A percentile compares a stretch with the other conserved stretches of the same genome.
Conservation (phyloP, 2,113 vertebrate genomes). For the human region GRCh38 chr2:147090501-147091000, state of each 20-base stretch:
- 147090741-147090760: slow-evolving; percentile 70
- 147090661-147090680: slow-evolving; percentile 73
- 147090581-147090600: slow-evolving; percentile 86
- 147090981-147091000: slow-evolving; percentile 56
- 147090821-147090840: slow-evolving; percentile 37
- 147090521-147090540: slow-evolving; percentile 86
- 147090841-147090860: slow-evolving; percentile 30
- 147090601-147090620: slow-evolving; percentile 85
- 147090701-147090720: slow-evolving; percentile 75
- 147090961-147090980: slow-evolving; percentile 61
- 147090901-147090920: slow-evolving; percentile 71
- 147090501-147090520: slow-evolving; percentile 88
- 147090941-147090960: slow-evolving; percentile 73
- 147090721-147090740: slow-evolving; percentile 68
- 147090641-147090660: slow-evolving; percentile 53
- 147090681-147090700: slow-evolving; percentile 74
- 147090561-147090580: slow-evolving; percentile 88
- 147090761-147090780: slow-evolving; percentile 71
- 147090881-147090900: slow-evolving; percentile 65
- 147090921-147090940: slow-evolving; percentile 56
- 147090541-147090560: slow-evolving; percentile 89
- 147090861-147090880: slow-evolving; percentile 39
- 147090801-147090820: neutral
- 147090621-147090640: slow-evolving; percentile 80
- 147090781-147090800: slow-evolving; percentile 51